Base-by-base conservation (phyloP, 2,888 invertebrate species). In the Limnephilus marmoratus region DNA sequence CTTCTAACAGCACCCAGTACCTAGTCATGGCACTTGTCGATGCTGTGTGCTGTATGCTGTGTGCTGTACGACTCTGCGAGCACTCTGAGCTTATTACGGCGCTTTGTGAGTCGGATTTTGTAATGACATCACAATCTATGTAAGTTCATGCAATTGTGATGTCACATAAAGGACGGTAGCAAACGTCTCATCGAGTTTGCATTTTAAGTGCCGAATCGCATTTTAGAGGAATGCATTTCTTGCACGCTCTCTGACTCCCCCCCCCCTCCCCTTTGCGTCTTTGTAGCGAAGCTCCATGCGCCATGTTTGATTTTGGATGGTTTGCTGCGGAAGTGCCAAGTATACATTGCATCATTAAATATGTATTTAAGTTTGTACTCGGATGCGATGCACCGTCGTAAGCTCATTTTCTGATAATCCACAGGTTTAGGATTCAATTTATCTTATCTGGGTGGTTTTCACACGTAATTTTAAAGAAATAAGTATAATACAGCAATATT, bases 121-220 rank as follows among this genome's bases (percentile, higher is more conserved):
- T 87, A 92, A 91, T 86, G 18, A 88, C 90, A 90, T 91, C 87
- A 81, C 90, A 91, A 91, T 91, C 90, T 87, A 90, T 68, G 68
- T 68, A 68, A 88, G 90, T 87, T 91, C 90, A 92, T 92, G 92
- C 90, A 85, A 92, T 85, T 90, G 85, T 92, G 91, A 91, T 85
- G 81, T 80, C 45, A 15, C 90, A 90, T 85, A 85, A 92, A 90
- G 85, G 90, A 92, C 49, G 81, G 89, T 45, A 81, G 90, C 91
- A 89, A 82, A 83, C 90, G 90, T 92, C 90, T 87, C 92, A 87
- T 90, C 87, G 92, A 87, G 92, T 92, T 92, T 90, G 90, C 92
- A 90, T 92, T 92, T 92, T 90, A 90, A 92, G 90, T 80, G 85
- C 80, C 81, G 90, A 91, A 90, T 91, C 85, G 81, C 91, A 90